Evolutionary conservation across 2,888 invertebrate genomes (phyloP).

Genomic region (Eretmocerus hayati): DNA sequence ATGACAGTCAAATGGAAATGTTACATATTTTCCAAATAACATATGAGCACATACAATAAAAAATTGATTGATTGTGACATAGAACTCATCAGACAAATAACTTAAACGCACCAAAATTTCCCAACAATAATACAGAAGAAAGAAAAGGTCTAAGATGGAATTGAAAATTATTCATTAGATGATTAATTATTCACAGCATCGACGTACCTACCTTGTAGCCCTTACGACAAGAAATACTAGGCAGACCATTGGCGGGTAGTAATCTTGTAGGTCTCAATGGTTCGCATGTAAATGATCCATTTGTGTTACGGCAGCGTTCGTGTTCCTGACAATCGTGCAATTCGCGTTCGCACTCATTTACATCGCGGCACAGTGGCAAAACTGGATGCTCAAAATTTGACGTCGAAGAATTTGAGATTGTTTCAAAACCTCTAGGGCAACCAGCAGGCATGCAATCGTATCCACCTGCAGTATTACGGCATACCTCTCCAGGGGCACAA

Average conservation of each 20-base stretch:
- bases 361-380: slow-evolving; percentile 48
- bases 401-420: too few species aligned
- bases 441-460: slow-evolving; percentile 29
- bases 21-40: too few species aligned
- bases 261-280: slow-evolving; percentile 5
- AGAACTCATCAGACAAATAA: too few species aligned
- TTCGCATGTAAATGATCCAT: slow-evolving; percentile 32
- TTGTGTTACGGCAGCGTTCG: slow-evolving; percentile 32
- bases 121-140: too few species aligned
- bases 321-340: slow-evolving; percentile 50
- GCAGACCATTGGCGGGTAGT: slow-evolving; percentile 3
- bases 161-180: too few species aligned
- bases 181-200: too few species aligned
- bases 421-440: slow-evolving; percentile 30
- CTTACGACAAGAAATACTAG: slow-evolving; percentile 10
- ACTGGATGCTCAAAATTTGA: too few species aligned
- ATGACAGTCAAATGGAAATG: too few species aligned
- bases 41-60: too few species aligned
- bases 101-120: too few species aligned
- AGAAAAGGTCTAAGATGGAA: too few species aligned
- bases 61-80: too few species aligned
- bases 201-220: slow-evolving; percentile 21
- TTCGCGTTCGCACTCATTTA: slow-evolving; percentile 66
- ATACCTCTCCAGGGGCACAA: slow-evolving; percentile 39
- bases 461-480: slow-evolving; percentile 30